Evolutionary conservation across 2,797 vertebrate genomes (phyloP).

Genomic region (Coreius guichenoti): DNA sequence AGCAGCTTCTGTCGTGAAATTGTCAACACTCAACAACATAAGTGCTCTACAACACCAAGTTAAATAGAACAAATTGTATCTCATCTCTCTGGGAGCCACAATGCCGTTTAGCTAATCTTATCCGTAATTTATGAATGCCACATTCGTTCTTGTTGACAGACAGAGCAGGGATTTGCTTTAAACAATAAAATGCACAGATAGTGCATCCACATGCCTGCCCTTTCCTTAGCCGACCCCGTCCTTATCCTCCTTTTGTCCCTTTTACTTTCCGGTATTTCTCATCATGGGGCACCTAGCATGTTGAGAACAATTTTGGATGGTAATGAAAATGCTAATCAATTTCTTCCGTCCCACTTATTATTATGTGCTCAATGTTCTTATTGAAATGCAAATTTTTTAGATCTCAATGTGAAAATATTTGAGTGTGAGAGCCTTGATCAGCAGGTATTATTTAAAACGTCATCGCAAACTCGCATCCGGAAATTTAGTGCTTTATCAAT

Average conservation of each 20-base stretch:
- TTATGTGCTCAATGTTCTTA: slow-evolving; percentile 38
- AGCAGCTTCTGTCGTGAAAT: background rate
- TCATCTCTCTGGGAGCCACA: slow-evolving; percentile 32
- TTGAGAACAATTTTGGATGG: slow-evolving; percentile 25
- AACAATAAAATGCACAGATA: slow-evolving; percentile 5
- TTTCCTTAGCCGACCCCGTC: background rate
- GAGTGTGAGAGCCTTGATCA: slow-evolving; percentile 48
- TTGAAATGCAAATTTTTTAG: slow-evolving; percentile 55
- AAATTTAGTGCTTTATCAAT: slow-evolving; percentile 52
- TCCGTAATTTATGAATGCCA: slow-evolving; percentile 26
- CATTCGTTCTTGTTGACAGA: slow-evolving; percentile 31
- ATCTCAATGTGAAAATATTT: slow-evolving; percentile 35
- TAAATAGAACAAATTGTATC: slow-evolving; percentile 31
- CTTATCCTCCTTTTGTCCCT: slow-evolving; percentile 21
- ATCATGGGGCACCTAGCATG: background rate
- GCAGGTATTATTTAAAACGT: slow-evolving; percentile 48
- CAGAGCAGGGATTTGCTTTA: slow-evolving; percentile 1
- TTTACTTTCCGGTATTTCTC: slow-evolving; percentile 11
- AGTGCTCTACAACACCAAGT: slow-evolving; percentile 21
- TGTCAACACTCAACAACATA: slow-evolving; percentile 20
- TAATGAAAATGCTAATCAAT: slow-evolving; percentile 49
- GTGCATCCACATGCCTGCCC: background rate
- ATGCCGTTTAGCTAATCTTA: slow-evolving; percentile 32
- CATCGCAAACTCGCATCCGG: slow-evolving; percentile 30
- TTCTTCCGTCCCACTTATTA: slow-evolving; percentile 44